A percentile compares a stretch with the other conserved stretches of the same genome.
Conservation (phyloP, 2,888 invertebrate genomes). For the Drosophila meridionalis region DNA sequence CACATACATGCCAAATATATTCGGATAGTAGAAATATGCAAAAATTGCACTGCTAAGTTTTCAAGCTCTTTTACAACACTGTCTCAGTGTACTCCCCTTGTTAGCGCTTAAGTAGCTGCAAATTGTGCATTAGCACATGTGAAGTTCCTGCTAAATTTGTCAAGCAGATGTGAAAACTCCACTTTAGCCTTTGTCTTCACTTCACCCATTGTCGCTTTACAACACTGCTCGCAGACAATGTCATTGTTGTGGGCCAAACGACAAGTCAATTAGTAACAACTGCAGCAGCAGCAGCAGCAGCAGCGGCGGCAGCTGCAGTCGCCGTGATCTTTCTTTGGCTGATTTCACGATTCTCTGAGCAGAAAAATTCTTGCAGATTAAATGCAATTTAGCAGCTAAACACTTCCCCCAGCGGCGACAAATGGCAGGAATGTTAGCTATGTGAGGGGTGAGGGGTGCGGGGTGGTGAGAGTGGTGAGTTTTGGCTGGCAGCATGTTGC, state of each 20-base stretch:
- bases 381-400: conserved; percentile 52
- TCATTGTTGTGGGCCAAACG: conserved; percentile 18
- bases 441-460: not conserved
- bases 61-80: not conserved
- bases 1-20: not conserved
- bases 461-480: not conserved
- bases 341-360: conserved; percentile 19
- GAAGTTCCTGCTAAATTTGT: not conserved
- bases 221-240: conserved; percentile 14
- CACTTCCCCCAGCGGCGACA: conserved; percentile 35
- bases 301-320: conserved; percentile 17
- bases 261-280: conserved; percentile 40
- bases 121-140: not conserved
- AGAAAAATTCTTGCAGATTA: conserved; percentile 43
- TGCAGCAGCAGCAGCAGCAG: conserved; percentile 6
- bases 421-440: conserved; percentile 13
- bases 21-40: not conserved
- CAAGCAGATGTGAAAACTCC: not conserved
- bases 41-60: not conserved
- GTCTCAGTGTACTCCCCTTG: not conserved
- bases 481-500: conserved; percentile 28
- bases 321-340: conserved; percentile 5
- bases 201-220: not conserved
- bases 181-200: not conserved
- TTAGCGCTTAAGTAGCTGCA: not conserved